phyloP scores from a whole-genome alignment of 2,888 invertebrate genomes.

The Eilema griseolum region DNA sequence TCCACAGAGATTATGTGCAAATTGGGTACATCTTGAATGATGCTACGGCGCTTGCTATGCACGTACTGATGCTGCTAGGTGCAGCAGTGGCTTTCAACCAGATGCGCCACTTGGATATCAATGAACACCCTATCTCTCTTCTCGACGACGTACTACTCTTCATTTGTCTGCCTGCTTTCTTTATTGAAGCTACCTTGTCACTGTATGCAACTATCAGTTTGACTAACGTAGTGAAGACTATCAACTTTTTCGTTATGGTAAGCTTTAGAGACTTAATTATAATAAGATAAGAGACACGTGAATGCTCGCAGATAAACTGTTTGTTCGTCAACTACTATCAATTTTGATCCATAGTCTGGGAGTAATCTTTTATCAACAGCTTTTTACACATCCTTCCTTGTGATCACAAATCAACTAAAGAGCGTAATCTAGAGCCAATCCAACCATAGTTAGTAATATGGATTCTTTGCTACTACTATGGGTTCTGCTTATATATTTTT shows the following conservation, averaged over 20 bases:
- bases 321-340: too few relatives aligned
- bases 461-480: too few relatives aligned
- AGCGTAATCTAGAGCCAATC: not conserved
- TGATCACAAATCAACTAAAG: too few relatives aligned
- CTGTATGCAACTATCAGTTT: slow-evolving; percentile 89
- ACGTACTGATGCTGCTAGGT: slow-evolving; percentile 86
- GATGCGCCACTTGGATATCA: slow-evolving; percentile 89
- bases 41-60: slow-evolving; percentile 84
- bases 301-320: not conserved
- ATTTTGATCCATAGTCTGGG: too few relatives aligned
- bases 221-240: slow-evolving; percentile 80
- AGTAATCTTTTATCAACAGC: too few relatives aligned
- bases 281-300: too few relatives aligned
- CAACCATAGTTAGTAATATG: not conserved
- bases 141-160: slow-evolving; percentile 91
- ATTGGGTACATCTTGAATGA: slow-evolving; percentile 83
- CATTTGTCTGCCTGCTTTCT: slow-evolving; percentile 91
- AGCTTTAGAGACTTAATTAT: slow-evolving; percentile 42
- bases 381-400: too few relatives aligned
- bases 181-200: slow-evolving; percentile 90
- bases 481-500: too few relatives aligned
- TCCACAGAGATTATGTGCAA: slow-evolving; percentile 83
- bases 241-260: slow-evolving; percentile 87
- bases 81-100: slow-evolving; percentile 88
- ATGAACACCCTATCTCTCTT: slow-evolving; percentile 88